Base-by-base conservation (phyloP, 2,888 invertebrate species). In the Phalera bucephala region DNA sequence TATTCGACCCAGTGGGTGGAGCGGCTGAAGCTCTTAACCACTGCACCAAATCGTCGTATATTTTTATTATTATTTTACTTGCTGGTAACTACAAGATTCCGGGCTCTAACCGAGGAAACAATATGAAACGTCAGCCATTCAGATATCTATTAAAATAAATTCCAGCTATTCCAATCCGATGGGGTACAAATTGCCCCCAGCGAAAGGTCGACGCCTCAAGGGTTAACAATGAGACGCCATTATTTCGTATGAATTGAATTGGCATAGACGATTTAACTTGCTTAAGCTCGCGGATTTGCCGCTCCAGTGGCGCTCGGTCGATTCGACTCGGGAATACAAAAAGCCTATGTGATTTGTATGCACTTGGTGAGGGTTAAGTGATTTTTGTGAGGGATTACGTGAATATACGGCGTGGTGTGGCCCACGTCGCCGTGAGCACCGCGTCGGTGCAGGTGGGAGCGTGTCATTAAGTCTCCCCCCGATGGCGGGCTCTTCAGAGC, bases 161-260 rank as follows among this genome's bases (percentile, higher is more conserved):
- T 25, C 25, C 49, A 43, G 42, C 41, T 38, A 42, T 45, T 48
- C 43, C 44, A 45, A 45, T 54, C 57, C 47, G 44, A 51, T 48
- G 45, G 61, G 52, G 57, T 57, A 56, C 52, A 52, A 57, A 57
- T 57, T 41, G 56, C 52, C 48, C 60, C 45, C 46, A 33, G 32
- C 46, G 44, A 52, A 61, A 60, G 57, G 57, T 52, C 52, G 46
- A 45, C 51, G 47, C 52, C 53, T 54, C 52, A 46, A 52, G 55
- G 64, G 63, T 67, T 71, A 66, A 75, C 73, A 78, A 75, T 73
- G 59, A 64, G 42, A 33, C 36, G 25, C 72, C 62, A 72, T 78
- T 76, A 77, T 72, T 70, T 72, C 56, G 70, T 73, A 77, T 65
- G 77, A 74, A 78, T 69, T 66, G 72, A 75, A 73, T 70, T 56